Percentiles rank a stretch among this genome's conserved stretches.
Conservation (phyloP, 2,113 vertebrate species). For the Mobula hypostoma region DNA sequence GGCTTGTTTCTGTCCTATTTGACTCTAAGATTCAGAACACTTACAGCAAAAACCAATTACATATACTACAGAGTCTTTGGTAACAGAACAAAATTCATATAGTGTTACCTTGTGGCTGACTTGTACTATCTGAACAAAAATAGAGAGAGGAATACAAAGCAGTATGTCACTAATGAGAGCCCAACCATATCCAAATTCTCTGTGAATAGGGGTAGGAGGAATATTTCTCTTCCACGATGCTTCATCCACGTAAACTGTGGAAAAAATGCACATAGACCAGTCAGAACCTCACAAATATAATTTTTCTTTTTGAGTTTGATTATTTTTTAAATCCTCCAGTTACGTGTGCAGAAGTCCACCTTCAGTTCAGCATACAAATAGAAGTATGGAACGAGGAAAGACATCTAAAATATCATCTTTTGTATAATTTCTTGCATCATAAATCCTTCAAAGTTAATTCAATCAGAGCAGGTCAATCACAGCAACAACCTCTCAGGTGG, state of each 20-base stretch:
- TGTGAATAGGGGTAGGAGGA: conserved; percentile 70
- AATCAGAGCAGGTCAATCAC: neutral
- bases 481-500: neutral
- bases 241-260: conserved; percentile 71
- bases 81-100: neutral
- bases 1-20: too few relatives aligned
- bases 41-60: neutral
- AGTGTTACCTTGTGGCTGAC: conserved; percentile 79
- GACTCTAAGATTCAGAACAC: neutral
- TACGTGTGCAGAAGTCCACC: neutral
- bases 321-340: neutral
- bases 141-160: conserved; percentile 81
- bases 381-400: neutral
- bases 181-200: conserved; percentile 76
- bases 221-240: conserved; percentile 72
- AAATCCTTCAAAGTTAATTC: neutral
- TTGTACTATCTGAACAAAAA: conserved; percentile 84
- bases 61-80: too few relatives aligned
- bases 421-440: neutral
- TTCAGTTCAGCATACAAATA: neutral
- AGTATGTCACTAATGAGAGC: conserved; percentile 79
- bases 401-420: neutral
- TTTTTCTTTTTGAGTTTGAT: neutral
- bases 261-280: neutral
- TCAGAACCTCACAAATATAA: neutral